Evolutionary conservation across 2,888 invertebrate species (phyloP).

Genomic region (Spialia ferax): DNA sequence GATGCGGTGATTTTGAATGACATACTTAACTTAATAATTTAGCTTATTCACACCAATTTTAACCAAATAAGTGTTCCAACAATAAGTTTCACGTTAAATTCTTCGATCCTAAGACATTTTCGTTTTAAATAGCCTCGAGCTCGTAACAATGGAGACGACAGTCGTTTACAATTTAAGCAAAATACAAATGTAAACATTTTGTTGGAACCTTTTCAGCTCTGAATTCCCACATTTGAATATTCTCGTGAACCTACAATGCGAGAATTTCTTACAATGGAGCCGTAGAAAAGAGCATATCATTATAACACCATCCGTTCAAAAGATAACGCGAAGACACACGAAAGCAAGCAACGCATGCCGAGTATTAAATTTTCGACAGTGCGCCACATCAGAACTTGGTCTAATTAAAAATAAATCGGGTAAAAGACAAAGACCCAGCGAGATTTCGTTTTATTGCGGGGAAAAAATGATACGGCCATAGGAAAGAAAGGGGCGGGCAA

Average conservation of each 20-base stretch:
- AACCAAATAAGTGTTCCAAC: neutral
- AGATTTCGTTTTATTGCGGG: conserved; percentile 77
- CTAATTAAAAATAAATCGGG: conserved; percentile 73
- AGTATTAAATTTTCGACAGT: conserved; percentile 41
- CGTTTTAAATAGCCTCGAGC: conserved; percentile 14
- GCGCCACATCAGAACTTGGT: conserved; percentile 47
- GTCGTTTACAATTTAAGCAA: conserved; percentile 24
- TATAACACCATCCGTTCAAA: conserved; percentile 39
- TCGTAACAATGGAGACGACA: conserved; percentile 18
- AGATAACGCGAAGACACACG: conserved; percentile 37
- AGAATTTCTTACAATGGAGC: conserved; percentile 37
- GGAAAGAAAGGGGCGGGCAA: conserved; percentile 78
- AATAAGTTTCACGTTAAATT: neutral
- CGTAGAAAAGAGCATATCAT: conserved; percentile 35
- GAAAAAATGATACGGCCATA: conserved; percentile 74
- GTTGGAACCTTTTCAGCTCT: conserved; percentile 29
- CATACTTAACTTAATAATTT: too few species aligned
- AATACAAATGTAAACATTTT: conserved; percentile 37
- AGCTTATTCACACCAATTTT: too few species aligned
- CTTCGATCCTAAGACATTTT: conserved; percentile 22
- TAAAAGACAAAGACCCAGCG: conserved; percentile 63
- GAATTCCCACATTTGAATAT: conserved; percentile 35
- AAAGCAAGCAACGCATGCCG: conserved; percentile 29
- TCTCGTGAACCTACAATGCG: conserved; percentile 32
- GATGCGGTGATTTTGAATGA: too few species aligned